phyloP scores from a whole-genome alignment of 1,140 invertebrate species.

The Coelopa frigida region DNA sequence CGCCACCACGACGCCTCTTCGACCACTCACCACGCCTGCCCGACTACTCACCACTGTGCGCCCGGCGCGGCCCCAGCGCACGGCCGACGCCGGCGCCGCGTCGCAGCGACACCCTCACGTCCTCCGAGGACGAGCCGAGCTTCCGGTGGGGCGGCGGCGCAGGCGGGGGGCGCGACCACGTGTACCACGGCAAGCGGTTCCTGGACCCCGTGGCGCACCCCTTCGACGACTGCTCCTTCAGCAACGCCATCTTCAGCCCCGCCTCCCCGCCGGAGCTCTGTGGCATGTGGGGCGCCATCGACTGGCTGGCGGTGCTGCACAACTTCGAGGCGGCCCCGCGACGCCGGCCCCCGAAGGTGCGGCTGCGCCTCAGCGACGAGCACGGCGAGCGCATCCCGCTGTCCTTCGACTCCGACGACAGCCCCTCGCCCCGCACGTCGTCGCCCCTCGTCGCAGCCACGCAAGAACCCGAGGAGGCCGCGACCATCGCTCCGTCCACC shows the following conservation, averaged over 20 bases:
- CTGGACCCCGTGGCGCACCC: conserved; percentile 26
- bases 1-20: too few species aligned
- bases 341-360: too few species aligned
- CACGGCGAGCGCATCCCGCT: too few species aligned
- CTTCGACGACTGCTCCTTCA: conserved; percentile 29
- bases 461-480: too few species aligned
- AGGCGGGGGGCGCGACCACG: conserved; percentile 6
- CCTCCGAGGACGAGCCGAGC: conserved; percentile 5
- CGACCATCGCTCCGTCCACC: too few species aligned
- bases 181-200: conserved; percentile 35
- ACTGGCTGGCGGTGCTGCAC: conserved; percentile 23
- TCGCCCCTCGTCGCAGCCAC: too few species aligned
- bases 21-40: too few species aligned
- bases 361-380: too few species aligned
- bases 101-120: conserved; percentile 1
- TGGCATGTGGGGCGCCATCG: conserved; percentile 18
- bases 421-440: too few species aligned
- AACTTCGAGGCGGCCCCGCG: conserved; percentile 5
- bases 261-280: neutral
- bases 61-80: too few species aligned
- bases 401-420: too few species aligned
- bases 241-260: conserved; percentile 23
- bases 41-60: too few species aligned
- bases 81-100: neutral
- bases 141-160: conserved; percentile 2